Base-by-base conservation (phyloP, 1,140 invertebrate species). In the Grapholita molesta region DNA sequence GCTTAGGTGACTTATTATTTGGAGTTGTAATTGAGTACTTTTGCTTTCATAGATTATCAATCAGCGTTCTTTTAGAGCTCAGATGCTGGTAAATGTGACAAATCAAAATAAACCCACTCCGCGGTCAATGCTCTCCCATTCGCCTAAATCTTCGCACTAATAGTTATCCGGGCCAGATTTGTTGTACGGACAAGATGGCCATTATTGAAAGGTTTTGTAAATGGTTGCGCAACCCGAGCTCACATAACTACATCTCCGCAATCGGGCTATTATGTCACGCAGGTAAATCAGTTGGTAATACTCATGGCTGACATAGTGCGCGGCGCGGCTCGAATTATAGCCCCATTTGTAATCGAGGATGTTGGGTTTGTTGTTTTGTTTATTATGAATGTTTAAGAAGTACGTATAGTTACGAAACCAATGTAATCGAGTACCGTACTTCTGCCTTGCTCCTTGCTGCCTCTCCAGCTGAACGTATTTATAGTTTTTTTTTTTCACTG, bases 201-300 rank as follows among this genome's bases (percentile, higher is more conserved):
- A 11, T 3, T 25, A 57, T 61, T 25, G 55, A 61, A 61, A 61
- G 55, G 55, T 61, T 28, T 61, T 15, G 55, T 61, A 30, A 28
- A 61, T 28, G 55, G 53, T 61, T 61, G n/a, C 18, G 55, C 55
- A 61, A 61, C 12, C 4, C 53, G 53, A n/a, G 55, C 28, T 61
- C 55, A 61, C 55, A 61, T 61, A 61, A 61, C 55, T 61, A 6
- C 55, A 61, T 61, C 53, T n/a, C 55, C 15, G 55, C 55, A 61
- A 61, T 61, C 28, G 55, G 25, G 55, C 25, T 61, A 61, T 61
- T 61, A 61, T 61, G 55, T 61, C 55, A 61, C 55, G 55, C 25
- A 61, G 55, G 55, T 61, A 61, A 61, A 61, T 61, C 25, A 28
- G 55, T 61, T 61, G 55, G 28, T 30, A 61, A 61, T 61, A 30